phyloP scores from a whole-genome alignment of 2,888 invertebrate species.

The Ophioninae sp. region DNA sequence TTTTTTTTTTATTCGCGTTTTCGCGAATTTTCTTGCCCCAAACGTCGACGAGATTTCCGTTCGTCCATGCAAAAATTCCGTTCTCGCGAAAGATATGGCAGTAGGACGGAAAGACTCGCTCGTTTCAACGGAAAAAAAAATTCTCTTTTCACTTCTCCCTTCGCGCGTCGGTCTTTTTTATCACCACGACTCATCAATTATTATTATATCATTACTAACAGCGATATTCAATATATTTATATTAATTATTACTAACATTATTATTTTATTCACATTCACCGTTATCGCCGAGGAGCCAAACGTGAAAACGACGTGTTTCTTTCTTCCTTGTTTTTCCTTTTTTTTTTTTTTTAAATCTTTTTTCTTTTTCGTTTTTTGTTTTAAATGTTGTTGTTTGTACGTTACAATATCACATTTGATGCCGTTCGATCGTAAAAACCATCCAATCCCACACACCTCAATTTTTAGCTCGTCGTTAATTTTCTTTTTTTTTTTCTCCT shows the following conservation, averaged over 20 bases:
- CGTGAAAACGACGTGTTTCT: constrained; percentile 66
- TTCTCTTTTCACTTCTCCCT: constrained; percentile 27
- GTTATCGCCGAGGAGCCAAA: constrained; percentile 62
- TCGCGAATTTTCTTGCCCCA: neutral
- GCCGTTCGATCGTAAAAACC: constrained; percentile 67
- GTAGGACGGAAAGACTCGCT: constrained; percentile 56
- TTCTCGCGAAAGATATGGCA: constrained; percentile 55
- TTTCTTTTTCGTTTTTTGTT: neutral
- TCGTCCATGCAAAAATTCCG: constrained; percentile 49
- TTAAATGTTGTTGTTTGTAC: constrained; percentile 72
- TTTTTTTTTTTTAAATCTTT: too few relatives aligned
- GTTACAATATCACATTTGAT: constrained; percentile 80
- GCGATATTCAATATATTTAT: constrained; percentile 12
- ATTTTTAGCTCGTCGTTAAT: constrained; percentile 18
- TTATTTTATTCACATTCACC: constrained; percentile 59
- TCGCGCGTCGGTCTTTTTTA: constrained; percentile 7
- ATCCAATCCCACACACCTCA: neutral
- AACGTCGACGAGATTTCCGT: constrained; percentile 40
- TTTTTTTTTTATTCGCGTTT: neutral
- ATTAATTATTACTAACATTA: constrained; percentile 40
- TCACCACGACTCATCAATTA: constrained; percentile 20
- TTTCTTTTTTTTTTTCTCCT: neutral
- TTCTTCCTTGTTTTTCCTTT: too few relatives aligned
- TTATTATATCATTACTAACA: constrained; percentile 14
- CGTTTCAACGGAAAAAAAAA: constrained; percentile 24